Conservation (phyloP, 2,888 invertebrate species). For the Hirtodrosophila duncani region DNA sequence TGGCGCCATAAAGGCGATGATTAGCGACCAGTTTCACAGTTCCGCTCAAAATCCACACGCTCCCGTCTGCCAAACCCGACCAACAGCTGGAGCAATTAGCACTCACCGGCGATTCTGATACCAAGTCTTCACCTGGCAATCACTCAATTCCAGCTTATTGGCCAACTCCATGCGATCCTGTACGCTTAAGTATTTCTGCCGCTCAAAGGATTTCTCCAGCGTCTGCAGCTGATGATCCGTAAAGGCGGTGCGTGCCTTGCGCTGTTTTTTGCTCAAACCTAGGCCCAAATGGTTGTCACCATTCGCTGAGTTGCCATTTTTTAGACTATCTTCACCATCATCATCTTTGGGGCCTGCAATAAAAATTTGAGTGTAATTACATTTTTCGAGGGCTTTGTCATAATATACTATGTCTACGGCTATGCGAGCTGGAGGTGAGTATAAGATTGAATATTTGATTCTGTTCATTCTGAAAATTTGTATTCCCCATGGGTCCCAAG, state of each 20-base stretch:
- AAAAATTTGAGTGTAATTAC: background rate
- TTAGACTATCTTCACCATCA: conserved; percentile 80
- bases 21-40: conserved; percentile 37
- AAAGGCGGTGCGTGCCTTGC: conserved; percentile 98
- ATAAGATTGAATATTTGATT: no score
- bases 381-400: no score
- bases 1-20: conserved; percentile 64
- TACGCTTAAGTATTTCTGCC: conserved; percentile 97
- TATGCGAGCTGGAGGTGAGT: no score
- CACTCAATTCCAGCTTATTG: conserved; percentile 95
- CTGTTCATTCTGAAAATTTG: no score
- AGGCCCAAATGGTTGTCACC: conserved; percentile 58
- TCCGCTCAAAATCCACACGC: background rate
- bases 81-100: conserved; percentile 17
- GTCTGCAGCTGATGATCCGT: conserved; percentile 98
- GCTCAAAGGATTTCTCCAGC: conserved; percentile 96
- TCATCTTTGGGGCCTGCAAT: conserved; percentile 90
- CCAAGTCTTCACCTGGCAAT: conserved; percentile 99
- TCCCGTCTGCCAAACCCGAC: background rate
- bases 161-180: conserved; percentile 99
- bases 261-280: conserved; percentile 90
- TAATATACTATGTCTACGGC: no score
- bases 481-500: no score
- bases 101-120: conserved; percentile 98
- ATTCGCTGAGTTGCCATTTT: conserved; percentile 71